These are phyloP conservation scores for Dolichopus griseipennis DNA, from an alignment of 2,888 invertebrate species.

Conservation along the genomic window DNA sequence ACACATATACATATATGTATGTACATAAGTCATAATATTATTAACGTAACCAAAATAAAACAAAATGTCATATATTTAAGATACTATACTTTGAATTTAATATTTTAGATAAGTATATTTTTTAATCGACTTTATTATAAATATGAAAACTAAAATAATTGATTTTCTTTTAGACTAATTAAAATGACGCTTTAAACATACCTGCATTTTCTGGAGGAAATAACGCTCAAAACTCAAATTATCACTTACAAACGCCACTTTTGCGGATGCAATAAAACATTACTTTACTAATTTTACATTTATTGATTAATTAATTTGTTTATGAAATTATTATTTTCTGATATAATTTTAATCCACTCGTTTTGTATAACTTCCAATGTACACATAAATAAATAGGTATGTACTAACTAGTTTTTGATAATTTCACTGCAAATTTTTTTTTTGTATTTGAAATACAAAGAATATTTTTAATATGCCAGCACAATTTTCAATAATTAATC, in stretches of 20 bases:
- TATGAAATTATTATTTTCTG: not conserved
- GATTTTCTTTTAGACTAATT: not conserved
- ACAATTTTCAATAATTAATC: no score
- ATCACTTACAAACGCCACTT: slow-evolving; percentile 42
- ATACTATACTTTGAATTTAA: no score
- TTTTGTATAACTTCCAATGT: not conserved
- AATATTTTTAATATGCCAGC: no score
- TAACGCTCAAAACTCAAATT: slow-evolving; percentile 40
- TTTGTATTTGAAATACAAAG: no score
- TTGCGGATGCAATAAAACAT: slow-evolving; percentile 27
- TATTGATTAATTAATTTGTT: not conserved
- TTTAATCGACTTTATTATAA: not conserved
- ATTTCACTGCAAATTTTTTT: no score
- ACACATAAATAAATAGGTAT: no score
- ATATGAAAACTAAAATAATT: not conserved
- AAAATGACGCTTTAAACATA: slow-evolving; percentile 21
- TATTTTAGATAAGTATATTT: no score
- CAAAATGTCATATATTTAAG: no score
- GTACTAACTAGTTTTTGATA: no score
- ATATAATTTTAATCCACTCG: not conserved
- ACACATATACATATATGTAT: no score
- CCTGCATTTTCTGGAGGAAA: slow-evolving; percentile 42
- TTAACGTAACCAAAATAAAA: no score
- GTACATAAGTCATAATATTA: no score
- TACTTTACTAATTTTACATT: not conserved